Conservation (phyloP, 2,797 vertebrate genomes). For the Diplodus puntazzo region DNA sequence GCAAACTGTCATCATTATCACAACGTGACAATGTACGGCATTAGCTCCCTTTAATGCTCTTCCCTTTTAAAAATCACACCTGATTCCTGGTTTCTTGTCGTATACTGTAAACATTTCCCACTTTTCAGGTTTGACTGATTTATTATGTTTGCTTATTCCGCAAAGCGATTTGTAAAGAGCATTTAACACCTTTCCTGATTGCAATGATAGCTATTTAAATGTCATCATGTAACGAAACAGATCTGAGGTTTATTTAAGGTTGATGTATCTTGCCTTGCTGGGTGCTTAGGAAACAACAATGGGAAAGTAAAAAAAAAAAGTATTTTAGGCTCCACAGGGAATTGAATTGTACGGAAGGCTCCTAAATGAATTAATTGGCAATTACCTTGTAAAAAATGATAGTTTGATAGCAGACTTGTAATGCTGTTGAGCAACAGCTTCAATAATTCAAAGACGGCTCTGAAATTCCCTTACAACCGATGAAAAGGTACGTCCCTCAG, state of each 20-base stretch:
- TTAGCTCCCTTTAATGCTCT: conserved; percentile 45
- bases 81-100: not conserved
- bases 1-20: conserved; percentile 25
- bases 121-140: not conserved
- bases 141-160: conserved; percentile 20
- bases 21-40: conserved; percentile 40
- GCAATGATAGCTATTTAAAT: conserved; percentile 17
- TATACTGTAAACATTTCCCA: not conserved
- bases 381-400: conserved; percentile 69
- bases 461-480: conserved; percentile 20
- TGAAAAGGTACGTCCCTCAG: no score
- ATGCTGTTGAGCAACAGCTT: conserved; percentile 76
- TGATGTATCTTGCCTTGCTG: conserved; percentile 1
- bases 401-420: conserved; percentile 34
- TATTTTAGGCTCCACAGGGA: conserved; percentile 15
- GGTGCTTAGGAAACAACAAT: conserved; percentile 41
- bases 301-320: not conserved
- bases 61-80: conserved; percentile 8
- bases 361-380: conserved; percentile 82
- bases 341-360: conserved; percentile 48
- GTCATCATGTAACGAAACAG: conserved; percentile 24
- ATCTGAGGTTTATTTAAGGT: conserved; percentile 20
- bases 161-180: not conserved
- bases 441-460: conserved; percentile 66
- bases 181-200: conserved; percentile 6